Conservation (phyloP, 2,797 vertebrate species). For the Labroides dimidiatus region DNA sequence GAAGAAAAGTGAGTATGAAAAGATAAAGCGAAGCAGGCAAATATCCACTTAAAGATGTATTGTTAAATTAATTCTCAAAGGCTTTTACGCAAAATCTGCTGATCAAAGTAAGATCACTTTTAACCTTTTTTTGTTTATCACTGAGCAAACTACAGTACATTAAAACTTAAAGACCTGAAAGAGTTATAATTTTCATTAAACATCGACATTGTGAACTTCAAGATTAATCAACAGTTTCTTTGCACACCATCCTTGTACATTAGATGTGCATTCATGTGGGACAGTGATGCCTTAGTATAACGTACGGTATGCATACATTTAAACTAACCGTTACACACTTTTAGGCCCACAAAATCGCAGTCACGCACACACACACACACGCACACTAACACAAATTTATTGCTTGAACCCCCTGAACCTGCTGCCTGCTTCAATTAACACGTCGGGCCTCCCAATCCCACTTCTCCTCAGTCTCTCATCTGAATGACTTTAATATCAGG, state of each 20-base stretch:
- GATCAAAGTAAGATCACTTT: not conserved
- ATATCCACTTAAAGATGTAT: not conserved
- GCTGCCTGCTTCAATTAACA: conserved; percentile 74
- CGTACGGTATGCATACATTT: not conserved
- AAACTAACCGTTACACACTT: conserved; percentile 20
- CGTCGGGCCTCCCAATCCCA: conserved; percentile 58
- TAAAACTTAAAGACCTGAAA: not conserved
- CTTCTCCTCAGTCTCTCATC: conserved; percentile 67
- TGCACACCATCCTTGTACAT: not conserved
- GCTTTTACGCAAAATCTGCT: not conserved
- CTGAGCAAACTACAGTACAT: not conserved
- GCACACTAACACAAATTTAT: conserved; percentile 5
- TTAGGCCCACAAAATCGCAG: conserved; percentile 5
- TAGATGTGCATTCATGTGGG: not conserved
- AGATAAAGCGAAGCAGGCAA: not conserved
- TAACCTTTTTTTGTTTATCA: not conserved
- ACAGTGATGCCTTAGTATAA: not conserved
- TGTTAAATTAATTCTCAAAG: not conserved
- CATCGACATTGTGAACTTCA: not conserved
- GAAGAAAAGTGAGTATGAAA: not conserved
- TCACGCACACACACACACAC: not conserved
- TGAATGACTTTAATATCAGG: conserved; percentile 81
- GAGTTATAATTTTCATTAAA: not conserved
- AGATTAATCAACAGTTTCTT: not conserved
- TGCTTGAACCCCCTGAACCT: conserved; percentile 52